A percentile compares a stretch with the other conserved stretches of the same genome.
Conservation (phyloP, 2,113 vertebrate species). For the Trematocara marginatum region DNA sequence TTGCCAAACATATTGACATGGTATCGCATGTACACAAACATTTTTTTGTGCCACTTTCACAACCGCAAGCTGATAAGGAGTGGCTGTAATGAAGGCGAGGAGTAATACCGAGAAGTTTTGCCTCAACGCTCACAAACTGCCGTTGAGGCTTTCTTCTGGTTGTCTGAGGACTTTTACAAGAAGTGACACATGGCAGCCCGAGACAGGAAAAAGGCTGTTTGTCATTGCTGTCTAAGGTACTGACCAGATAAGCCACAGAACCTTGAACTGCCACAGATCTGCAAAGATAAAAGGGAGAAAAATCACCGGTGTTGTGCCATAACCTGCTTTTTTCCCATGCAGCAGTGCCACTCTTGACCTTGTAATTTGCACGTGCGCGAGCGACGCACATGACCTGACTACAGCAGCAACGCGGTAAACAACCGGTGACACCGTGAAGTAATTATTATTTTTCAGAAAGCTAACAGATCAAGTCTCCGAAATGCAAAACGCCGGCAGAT, state of each 20-base stretch:
- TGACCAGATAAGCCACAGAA: slow-evolving; percentile 68
- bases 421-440: neutral
- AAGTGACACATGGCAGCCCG: slow-evolving; percentile 52
- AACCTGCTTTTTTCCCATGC: slow-evolving; percentile 30
- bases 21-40: neutral
- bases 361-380: neutral
- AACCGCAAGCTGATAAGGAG: neutral
- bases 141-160: slow-evolving; percentile 38
- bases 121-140: slow-evolving; percentile 10
- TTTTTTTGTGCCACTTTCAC: slow-evolving; percentile 25
- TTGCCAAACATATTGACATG: neutral
- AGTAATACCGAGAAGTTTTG: slow-evolving; percentile 53
- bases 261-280: slow-evolving; percentile 39
- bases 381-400: neutral
- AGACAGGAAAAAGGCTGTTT: slow-evolving; percentile 62
- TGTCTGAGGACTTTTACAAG: slow-evolving; percentile 61
- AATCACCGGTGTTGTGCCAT: neutral
- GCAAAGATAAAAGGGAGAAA: slow-evolving; percentile 14
- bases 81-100: neutral
- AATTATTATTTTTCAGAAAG: neutral
- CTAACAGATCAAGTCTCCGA: neutral
- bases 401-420: neutral
- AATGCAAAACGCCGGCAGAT: neutral
- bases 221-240: slow-evolving; percentile 36
- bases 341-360: slow-evolving; percentile 30